Evolutionary conservation across 1,140 invertebrate species (phyloP), one percentile per base, ranked within the genome.

Genomic region (Aphidius gifuensis): DNA sequence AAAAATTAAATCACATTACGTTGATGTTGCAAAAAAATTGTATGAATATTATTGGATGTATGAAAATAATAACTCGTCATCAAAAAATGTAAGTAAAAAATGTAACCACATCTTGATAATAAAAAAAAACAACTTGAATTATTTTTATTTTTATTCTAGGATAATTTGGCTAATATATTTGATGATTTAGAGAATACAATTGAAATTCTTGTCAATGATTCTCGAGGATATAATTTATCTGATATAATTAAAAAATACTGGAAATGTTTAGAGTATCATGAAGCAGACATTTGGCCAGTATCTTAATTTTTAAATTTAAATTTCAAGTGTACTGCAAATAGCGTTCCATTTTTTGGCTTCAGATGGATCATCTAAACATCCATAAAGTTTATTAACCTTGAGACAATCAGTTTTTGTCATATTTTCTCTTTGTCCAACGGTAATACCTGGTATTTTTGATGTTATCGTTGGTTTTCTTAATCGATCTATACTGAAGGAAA

Each of bases 301-400:
- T 49, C 61, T 8, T 53, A 66, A 45, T 56, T 57, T 47, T 21
- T 16, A 16, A 16, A 16, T 51, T 71, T 73, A 85, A 21, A 86
- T 66, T 11, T 86, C 87, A 54, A 88, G 71, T 58, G 84, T 81
- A 63, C 84, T 80, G 70, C 87, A 89, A 59, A 88, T 80, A 44
- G 78, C 83, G 49, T 83, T 84, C 71, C 88, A 88, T 79, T 86
- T 88, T 66, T 83, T 80, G 9, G 79, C 76, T 46, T 78, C 78
- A 55, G 69, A 70, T 4, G 81, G 80, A 64, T 79, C 80, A 47
- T 83, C 80, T 3, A 89, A 74, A 69, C 88, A 90, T 4, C 85
- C 85, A 65, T 90, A 90, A 4, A 89, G 71, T 65, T 87, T 83
- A 68, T 90, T 90, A 4, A 90, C 80, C 77, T 90, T 90, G 11